phyloP scores from a whole-genome alignment of 2,797 vertebrate species.

The Rhodeus uyekii region DNA sequence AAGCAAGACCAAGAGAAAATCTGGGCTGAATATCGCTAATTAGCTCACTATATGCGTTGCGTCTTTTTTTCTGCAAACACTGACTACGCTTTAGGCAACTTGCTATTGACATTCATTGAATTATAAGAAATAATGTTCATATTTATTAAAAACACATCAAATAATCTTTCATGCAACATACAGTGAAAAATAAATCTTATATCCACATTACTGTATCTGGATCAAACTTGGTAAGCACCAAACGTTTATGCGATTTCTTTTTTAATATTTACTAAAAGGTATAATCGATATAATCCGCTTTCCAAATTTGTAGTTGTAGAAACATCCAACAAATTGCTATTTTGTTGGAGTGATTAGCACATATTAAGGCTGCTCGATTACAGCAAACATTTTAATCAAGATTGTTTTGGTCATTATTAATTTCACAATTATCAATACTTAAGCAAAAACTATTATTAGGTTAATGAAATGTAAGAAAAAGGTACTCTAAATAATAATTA shows the following conservation, averaged over 20 bases:
- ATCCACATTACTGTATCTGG: background rate
- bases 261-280: no score
- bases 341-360: background rate
- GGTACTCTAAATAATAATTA: no score
- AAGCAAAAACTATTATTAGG: no score
- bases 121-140: background rate
- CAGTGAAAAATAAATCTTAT: background rate
- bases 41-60: no score
- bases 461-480: no score
- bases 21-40: background rate
- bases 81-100: background rate
- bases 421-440: no score
- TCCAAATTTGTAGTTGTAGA: background rate
- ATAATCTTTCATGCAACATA: background rate
- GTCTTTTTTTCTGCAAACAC: background rate
- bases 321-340: background rate
- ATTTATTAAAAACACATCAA: background rate
- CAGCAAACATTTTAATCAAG: no score
- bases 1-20: background rate
- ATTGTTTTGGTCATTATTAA: no score
- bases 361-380: no score
- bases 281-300: background rate
- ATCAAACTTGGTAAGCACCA: background rate
- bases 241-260: no score
- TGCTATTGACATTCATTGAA: background rate